Evolutionary conservation across 2,797 vertebrate genomes (phyloP), one percentile per base, ranked within the genome.

Genomic region (Chanos chanos): DNA sequence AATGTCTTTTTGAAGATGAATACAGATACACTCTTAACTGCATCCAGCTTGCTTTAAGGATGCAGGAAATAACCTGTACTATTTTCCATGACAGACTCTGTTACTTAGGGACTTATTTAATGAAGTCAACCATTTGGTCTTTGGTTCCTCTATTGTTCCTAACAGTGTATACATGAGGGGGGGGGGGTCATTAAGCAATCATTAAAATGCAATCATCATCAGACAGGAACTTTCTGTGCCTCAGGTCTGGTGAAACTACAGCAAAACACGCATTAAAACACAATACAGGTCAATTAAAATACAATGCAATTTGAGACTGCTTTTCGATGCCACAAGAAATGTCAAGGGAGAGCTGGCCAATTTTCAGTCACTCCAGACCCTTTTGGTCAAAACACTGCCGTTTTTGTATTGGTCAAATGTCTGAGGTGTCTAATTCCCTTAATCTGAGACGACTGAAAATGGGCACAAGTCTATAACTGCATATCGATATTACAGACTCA

Each of bases 181-280:
- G 71, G 64, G 72, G 72, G 74, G 73, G 78, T 74, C 84, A 83
- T 88, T 85, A 87, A 77, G 72, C 76, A 72, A 71, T 83, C 85
- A 86, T 89, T 88, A 88, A 87, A 87, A 83, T 64, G 43, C 66
- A 78, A 89, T 88, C 77, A 88, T 87, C 85, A 85, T 88, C 87
- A 88, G 76, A 79, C 49, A 55, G 75, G 66, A 74, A 83, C 85
- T 80, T 79, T 71, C 75, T 73, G 61, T 78, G 85, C 77, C 81
- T 75, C 72, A 67, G 78, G 78, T 77, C 67, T 59, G 54, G 47
- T 67, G 64, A 67, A 73, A 71, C 66, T 74, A 74, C 58, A 68
- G 79, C 60, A 77, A 62, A n/a, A 75, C 71, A 67, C 77, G 80
- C 77, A 82, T 86, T 77, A 77, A 79, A 81, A 76, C 71, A 81